These are phyloP conservation scores for Melopsittacus undulatus DNA, from an alignment of 2,797 vertebrate genomes.

Conservation along the genomic window DNA sequence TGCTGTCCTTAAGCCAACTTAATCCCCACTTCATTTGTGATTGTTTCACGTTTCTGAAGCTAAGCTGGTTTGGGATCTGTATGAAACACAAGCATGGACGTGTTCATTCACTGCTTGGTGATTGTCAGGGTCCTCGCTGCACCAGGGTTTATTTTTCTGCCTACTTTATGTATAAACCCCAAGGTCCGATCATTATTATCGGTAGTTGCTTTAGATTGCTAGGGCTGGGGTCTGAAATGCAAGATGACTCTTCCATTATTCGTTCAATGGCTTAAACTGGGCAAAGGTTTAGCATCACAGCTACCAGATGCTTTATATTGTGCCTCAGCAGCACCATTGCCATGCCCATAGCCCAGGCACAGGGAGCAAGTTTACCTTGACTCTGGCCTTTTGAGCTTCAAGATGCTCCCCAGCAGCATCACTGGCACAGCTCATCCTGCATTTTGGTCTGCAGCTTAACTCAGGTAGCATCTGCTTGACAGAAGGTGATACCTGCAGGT, in stretches of 20 bases:
- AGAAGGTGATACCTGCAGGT: rapidly evolving
- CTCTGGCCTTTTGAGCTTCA: neutral
- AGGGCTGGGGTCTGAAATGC: neutral
- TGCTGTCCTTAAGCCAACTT: neutral
- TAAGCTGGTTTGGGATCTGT: neutral
- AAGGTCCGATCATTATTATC: neutral
- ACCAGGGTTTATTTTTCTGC: neutral
- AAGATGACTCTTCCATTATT: neutral
- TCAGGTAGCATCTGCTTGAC: neutral
- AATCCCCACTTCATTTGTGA: neutral
- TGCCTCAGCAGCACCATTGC: rapidly evolving
- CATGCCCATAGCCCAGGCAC: rapidly evolving
- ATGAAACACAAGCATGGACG: neutral
- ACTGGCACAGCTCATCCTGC: neutral
- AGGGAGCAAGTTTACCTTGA: neutral
- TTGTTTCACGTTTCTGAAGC: neutral
- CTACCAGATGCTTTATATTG: neutral
- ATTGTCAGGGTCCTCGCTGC: neutral
- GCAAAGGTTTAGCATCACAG: neutral
- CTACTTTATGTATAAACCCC: neutral
- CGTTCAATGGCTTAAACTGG: neutral
- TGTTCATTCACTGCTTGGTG: neutral
- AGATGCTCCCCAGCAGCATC: neutral
- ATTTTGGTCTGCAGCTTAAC: neutral
- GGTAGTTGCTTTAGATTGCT: neutral